Percentiles rank a stretch among this genome's conserved stretches.
Conservation (phyloP, 2,113 vertebrate genomes). For the Calcarius ornatus region DNA sequence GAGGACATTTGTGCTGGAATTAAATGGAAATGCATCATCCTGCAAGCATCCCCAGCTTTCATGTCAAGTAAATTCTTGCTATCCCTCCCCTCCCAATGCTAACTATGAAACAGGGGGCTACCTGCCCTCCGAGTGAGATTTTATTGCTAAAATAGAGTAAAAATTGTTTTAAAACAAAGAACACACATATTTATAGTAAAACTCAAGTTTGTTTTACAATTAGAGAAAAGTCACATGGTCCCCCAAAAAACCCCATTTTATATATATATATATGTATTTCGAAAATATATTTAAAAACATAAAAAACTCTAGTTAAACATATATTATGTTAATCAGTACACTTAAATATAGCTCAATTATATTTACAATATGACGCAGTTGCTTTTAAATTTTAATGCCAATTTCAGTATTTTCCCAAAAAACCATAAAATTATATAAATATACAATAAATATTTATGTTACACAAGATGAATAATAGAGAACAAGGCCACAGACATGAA, state of each 20-base stretch:
- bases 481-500: conserved; percentile 84
- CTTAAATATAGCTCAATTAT: conserved; percentile 85
- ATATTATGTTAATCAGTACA: conserved; percentile 87
- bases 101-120: conserved; percentile 64
- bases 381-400: conserved; percentile 84
- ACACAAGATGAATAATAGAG: conserved; percentile 84
- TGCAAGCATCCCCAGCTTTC: conserved; percentile 33
- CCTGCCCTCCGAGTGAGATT: conserved; percentile 56
- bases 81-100: background rate
- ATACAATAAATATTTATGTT: conserved; percentile 88
- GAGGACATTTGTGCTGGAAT: conserved; percentile 31
- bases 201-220: conserved; percentile 79
- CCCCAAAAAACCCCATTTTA: conserved; percentile 73
- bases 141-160: conserved; percentile 71
- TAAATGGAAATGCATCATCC: conserved; percentile 53
- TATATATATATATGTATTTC: conserved; percentile 62
- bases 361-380: conserved; percentile 83
- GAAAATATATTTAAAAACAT: conserved; percentile 80
- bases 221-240: conserved; percentile 80
- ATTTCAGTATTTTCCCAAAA: conserved; percentile 73
- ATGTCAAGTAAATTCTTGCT: conserved; percentile 28
- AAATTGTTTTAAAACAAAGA: conserved; percentile 74
- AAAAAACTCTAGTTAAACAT: conserved; percentile 87
- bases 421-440: conserved; percentile 85
- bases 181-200: conserved; percentile 78